Percentiles rank a stretch among this genome's conserved stretches.
Evolutionary conservation across 1,140 invertebrate species (phyloP).

Genomic region (Tetramorium parvispinum): DNA sequence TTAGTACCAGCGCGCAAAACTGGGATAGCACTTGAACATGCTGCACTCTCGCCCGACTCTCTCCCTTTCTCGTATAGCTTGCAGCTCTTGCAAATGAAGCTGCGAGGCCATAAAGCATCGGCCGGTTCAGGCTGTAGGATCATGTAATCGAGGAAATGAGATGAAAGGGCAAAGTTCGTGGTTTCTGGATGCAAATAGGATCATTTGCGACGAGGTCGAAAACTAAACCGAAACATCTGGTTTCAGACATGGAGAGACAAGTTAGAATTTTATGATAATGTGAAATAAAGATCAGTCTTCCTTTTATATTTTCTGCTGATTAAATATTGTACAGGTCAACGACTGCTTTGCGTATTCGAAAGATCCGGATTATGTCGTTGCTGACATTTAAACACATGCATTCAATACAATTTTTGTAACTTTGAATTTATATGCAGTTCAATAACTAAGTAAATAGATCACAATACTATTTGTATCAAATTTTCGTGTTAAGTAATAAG

Average conservation of each 20-base stretch:
- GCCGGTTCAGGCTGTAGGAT: slow-evolving; percentile 7
- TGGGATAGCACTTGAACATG: slow-evolving; percentile 27
- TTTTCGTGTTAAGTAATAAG: neutral
- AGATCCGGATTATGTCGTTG: neutral
- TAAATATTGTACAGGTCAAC: neutral
- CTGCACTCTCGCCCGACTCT: neutral
- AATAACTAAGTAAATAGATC: neutral
- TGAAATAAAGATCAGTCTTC: neutral
- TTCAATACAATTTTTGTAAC: neutral
- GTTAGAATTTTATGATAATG: neutral
- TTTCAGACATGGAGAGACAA: neutral
- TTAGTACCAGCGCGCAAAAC: slow-evolving; percentile 15
- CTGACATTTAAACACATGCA: neutral
- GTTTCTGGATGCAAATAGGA: neutral
- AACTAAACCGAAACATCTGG: slow-evolving; percentile 41
- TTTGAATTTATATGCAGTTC: neutral
- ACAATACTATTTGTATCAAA: neutral
- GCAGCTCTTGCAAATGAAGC: slow-evolving; percentile 32
- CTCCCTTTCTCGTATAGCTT: neutral
- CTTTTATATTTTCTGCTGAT: neutral
- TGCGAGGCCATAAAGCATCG: slow-evolving; percentile 36
- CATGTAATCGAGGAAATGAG: slow-evolving; percentile 20
- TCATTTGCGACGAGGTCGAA: slow-evolving; percentile 11
- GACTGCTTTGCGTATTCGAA: neutral
- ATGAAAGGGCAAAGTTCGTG: slow-evolving; percentile 64